Evolutionary conservation across 1,140 invertebrate genomes (phyloP), one percentile per base, ranked within the genome.

Genomic region (Drosophila yakuba): DNA sequence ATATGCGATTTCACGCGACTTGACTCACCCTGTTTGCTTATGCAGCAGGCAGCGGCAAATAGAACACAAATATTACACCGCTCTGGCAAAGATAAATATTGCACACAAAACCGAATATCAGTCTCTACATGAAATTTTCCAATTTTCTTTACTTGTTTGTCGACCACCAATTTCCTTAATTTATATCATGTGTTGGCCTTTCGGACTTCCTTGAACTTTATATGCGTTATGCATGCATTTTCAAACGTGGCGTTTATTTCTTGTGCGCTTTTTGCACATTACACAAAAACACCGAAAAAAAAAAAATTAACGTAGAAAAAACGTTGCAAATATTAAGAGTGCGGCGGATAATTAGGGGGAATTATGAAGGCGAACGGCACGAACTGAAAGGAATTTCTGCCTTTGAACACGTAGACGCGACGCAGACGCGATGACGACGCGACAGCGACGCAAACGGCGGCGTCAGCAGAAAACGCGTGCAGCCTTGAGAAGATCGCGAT

Each of bases 11-110:
- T 51, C 48, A 28, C 28, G 38, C 23, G 38, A 59, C 58, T 81
- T 64, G 68, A 89, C 84, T 89, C 77, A 89, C 84, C 84, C 84
- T 84, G 77, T 78, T 84, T 89, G 84, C 84, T 88, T 80, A 74
- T 78, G 84, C 84, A 89, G 84, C 84, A 89, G 84, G 84, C 84
- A 89, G 84, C 84, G 69, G 61, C 50, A 36, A 44, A 44, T 35
- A 63, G 39, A 57, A 45, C 50, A 39, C 51, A 43, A 64, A 63
- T 71, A 60, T 57, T 38, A 69, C 32, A 56, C 62, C 58, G 63
- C 76, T 78, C 60, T 84, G 11, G 50, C 41, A 67, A 35, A 80
- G 35, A 47, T 47, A 67, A 57, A 45, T 61, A 58, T 68, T 47
- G 56, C 61, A 78, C 51, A 38, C 6, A 12, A 35, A 39, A 47